A percentile compares a stretch with the other conserved stretches of the same genome.
Conservation (phyloP, 2,797 vertebrate genomes). For the Oreochromis grahami region DNA sequence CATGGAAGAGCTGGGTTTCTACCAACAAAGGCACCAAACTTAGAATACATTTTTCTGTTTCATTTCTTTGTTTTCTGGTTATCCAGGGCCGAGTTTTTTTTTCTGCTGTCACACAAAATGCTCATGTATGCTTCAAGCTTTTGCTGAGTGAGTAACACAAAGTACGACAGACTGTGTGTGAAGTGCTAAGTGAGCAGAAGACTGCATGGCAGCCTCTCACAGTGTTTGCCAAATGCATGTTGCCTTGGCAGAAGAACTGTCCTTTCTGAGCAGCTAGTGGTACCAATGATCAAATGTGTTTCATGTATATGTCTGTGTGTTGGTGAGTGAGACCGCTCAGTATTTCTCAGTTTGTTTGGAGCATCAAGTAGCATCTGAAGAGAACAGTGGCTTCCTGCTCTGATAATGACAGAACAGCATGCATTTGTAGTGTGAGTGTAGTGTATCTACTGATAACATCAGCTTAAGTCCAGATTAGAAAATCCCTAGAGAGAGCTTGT, state of each 20-base stretch:
- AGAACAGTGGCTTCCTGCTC: slow-evolving; percentile 1
- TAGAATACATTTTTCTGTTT: neutral
- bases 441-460: neutral
- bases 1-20: neutral
- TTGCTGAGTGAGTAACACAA: slow-evolving; percentile 60
- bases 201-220: slow-evolving; percentile 55
- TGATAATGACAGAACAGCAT: slow-evolving; percentile 12
- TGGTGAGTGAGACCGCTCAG: slow-evolving; percentile 3
- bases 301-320: neutral
- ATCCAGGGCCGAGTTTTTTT: neutral
- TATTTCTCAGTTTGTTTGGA: slow-evolving; percentile 31
- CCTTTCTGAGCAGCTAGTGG: slow-evolving; percentile 62
- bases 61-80: slow-evolving; percentile 26
- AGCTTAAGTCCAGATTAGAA: neutral
- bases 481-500: neutral
- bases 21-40: neutral
- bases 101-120: slow-evolving; percentile 15
- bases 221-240: slow-evolving; percentile 67
- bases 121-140: slow-evolving; percentile 26
- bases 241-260: slow-evolving; percentile 69
- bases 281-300: slow-evolving; percentile 57
- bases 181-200: slow-evolving; percentile 71
- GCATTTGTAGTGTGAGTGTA: neutral
- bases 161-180: slow-evolving; percentile 66
- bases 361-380: slow-evolving; percentile 15